Base-by-base conservation (phyloP, 2,797 vertebrate genomes). In the Champsocephalus esox region DNA sequence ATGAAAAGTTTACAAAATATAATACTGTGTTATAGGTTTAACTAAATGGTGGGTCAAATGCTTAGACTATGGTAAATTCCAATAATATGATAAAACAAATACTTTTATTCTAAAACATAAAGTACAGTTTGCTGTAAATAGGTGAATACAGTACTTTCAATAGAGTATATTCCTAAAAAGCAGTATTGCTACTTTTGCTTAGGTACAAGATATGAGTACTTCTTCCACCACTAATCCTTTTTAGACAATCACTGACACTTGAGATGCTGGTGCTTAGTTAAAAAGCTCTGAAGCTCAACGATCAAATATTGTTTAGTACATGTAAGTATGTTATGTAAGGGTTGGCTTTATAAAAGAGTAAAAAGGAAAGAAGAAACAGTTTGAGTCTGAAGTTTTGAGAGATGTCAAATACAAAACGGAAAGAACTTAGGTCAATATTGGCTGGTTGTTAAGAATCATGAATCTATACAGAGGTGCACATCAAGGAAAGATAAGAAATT, bases 291-390 rank as follows among this genome's bases (percentile, higher is more conserved):
- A 81, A 80, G 87, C 81, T 88, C 91, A 90, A 86, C 49, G 67
- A 83, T 90, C 91, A 93, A 75, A 87, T 87, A 79, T 84, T 88
- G 69, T 71, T 83, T 63, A 50, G 77, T 62, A 70, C 73, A 32
- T 52, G 43, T 44, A 46, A 2, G 24, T 24, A 24, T 24, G 24
- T 92, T 94, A 83, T 70, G 59, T 84, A 92, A 93, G 57, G 9
- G 58, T 28, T n/a, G 3, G 57, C 73, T 89, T 51, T 19, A 48
- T 79, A 28, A 68, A 66, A 1, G 13, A 52, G 24, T 16, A 52
- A 9, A 41, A 77, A 41, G 34, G 34, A 19, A 4, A 28, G 32
- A 16, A 16, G 21, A 51, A 75, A 56, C n/a, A 38, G 43, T 52
- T 34, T 16, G 54, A 59, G 0, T 1, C n/a, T 69, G 11, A 48